These are phyloP conservation scores for Sycophaga agraensis DNA, from an alignment of 1,140 invertebrate species.

Conservation along the genomic window DNA sequence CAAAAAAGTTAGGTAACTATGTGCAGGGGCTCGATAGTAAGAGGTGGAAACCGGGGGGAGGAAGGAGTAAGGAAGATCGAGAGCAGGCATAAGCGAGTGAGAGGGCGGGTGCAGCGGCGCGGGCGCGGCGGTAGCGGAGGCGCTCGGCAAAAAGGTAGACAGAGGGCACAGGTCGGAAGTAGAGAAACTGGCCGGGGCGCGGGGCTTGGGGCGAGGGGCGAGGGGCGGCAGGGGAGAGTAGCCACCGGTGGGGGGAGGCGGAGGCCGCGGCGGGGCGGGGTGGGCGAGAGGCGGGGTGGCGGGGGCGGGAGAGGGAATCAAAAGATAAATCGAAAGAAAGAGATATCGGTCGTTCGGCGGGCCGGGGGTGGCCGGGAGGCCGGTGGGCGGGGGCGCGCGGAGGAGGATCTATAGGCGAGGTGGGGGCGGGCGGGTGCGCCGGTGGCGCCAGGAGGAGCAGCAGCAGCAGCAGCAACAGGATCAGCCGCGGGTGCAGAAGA, in stretches of 20 bases:
- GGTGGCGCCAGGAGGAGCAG: slow-evolving; percentile 42
- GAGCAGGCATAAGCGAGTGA: not conserved
- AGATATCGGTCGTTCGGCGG: slow-evolving; percentile 30
- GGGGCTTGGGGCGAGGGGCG: not conserved
- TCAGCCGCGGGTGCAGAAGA: slow-evolving; percentile 35
- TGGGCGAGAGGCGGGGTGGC: slow-evolving; percentile 8
- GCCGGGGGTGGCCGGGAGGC: too few species aligned
- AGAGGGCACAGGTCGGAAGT: slow-evolving; percentile 16
- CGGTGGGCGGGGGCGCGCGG: slow-evolving; percentile 18
- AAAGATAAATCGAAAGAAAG: slow-evolving; percentile 35
- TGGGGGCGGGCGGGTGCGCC: slow-evolving; percentile 22
- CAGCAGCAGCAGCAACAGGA: slow-evolving; percentile 28
- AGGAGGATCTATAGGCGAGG: slow-evolving; percentile 32
- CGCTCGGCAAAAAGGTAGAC: slow-evolving; percentile 28
- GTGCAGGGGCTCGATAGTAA: slow-evolving; percentile 7
- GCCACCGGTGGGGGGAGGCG: too few species aligned
- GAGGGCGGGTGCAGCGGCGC: slow-evolving; percentile 24
- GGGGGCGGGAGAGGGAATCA: slow-evolving; percentile 33
- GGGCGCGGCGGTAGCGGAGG: slow-evolving; percentile 28
- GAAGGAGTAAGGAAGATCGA: slow-evolving; percentile 27
- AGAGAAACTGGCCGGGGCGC: not conserved
- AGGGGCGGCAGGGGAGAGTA: too few species aligned
- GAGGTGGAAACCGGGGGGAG: slow-evolving; percentile 7
- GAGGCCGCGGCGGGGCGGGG: not conserved
- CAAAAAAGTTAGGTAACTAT: slow-evolving; percentile 8